These are phyloP conservation scores for Megalonaias nervosa DNA, from an alignment of 1,140 invertebrate genomes.

Conservation along the genomic window DNA sequence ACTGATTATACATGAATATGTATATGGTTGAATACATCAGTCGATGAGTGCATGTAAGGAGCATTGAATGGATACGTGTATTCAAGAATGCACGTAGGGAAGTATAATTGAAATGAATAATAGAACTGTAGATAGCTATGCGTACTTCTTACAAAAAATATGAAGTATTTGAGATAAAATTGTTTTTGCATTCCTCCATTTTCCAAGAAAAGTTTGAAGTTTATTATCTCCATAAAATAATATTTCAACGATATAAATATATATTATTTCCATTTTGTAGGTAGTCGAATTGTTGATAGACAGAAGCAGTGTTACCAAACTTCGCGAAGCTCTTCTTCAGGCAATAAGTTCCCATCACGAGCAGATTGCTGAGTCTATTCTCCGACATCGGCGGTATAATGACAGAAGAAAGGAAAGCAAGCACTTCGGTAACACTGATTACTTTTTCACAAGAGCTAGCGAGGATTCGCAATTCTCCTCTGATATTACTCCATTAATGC, in stretches of 20 bases:
- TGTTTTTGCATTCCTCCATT: neutral
- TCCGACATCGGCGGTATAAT: conserved; percentile 58
- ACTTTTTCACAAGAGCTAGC: conserved; percentile 41
- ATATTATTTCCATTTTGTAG: conserved; percentile 5
- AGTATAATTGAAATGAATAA: neutral
- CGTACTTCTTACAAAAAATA: neutral
- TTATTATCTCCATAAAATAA: no score
- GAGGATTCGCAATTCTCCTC: conserved; percentile 51
- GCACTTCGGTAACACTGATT: conserved; percentile 40
- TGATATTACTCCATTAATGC: conserved; percentile 64
- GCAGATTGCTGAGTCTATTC: conserved; percentile 61
- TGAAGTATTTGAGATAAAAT: neutral
- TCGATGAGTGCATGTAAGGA: neutral
- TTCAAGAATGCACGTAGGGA: neutral
- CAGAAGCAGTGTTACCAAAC: conserved; percentile 41
- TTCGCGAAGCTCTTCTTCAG: conserved; percentile 61
- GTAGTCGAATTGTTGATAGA: conserved; percentile 50
- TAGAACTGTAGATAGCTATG: neutral
- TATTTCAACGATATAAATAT: no score
- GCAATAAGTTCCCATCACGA: conserved; percentile 62
- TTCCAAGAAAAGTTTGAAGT: no score
- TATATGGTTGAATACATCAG: no score
- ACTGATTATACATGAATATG: no score
- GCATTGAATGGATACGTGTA: neutral
- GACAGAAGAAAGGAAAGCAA: conserved; percentile 44